Conservation (phyloP, 2,888 invertebrate species). For the Gisinianus flammeolus region DNA sequence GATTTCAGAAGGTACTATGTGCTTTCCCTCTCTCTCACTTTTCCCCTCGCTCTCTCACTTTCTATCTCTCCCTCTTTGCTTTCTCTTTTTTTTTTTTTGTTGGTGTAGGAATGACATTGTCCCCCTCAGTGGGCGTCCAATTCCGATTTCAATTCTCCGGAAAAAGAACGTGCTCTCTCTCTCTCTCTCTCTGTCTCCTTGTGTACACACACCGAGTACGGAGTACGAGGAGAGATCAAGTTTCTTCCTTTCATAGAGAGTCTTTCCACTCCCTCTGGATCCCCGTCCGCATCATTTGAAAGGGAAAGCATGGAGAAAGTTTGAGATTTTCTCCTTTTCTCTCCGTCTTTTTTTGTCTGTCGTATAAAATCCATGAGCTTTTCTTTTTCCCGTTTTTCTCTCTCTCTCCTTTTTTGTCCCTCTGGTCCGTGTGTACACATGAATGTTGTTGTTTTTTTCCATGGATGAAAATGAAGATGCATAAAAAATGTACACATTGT, state of each 20-base stretch:
- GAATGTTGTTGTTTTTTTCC: too few species aligned
- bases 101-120: background rate
- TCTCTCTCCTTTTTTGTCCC: background rate
- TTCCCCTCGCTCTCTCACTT: background rate
- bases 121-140: constrained; percentile 10
- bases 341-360: too few species aligned
- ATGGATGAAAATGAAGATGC: too few species aligned
- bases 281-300: background rate
- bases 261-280: too few species aligned
- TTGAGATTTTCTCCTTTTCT: too few species aligned
- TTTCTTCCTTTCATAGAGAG: background rate
- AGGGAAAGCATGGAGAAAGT: background rate
- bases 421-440: too few species aligned
- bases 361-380: too few species aligned
- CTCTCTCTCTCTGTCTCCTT: too few species aligned
- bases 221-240: background rate
- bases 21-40: too few species aligned
- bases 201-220: background rate
- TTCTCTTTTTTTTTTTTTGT: too few species aligned
- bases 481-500: too few species aligned
- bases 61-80: background rate
- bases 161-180: background rate
- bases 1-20: too few species aligned
- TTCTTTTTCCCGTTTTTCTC: background rate
- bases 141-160: background rate